Percentiles rank a stretch among this genome's conserved stretches.
These are phyloP conservation scores for Axinella damicornis DNA, from an alignment of 37 sponge, comb jelly and placozoan genomes.

Conservation along the genomic window DNA sequence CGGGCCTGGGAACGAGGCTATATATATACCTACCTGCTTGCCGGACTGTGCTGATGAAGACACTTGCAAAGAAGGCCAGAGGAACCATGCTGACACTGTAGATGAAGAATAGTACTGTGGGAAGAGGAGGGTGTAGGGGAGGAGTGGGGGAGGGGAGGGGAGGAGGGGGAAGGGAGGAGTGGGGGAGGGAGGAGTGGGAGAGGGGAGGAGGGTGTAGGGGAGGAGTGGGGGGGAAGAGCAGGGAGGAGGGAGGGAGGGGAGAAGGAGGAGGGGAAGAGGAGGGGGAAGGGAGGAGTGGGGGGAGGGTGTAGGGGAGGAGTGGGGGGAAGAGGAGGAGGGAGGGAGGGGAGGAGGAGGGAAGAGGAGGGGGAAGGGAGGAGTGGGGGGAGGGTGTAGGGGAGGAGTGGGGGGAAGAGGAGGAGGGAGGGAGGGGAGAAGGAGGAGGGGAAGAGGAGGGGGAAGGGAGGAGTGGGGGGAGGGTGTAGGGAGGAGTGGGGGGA, in stretches of 20 bases:
- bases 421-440: no score
- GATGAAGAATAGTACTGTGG: conserved; percentile 74
- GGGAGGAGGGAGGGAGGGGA: neutral
- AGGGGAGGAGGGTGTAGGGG: neutral
- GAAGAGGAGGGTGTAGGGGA: neutral
- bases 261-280: no score
- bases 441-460: no score
- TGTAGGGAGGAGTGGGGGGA: neutral
- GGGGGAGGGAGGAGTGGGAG: neutral
- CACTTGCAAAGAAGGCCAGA: conserved; percentile 86
- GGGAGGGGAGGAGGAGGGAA: no score
- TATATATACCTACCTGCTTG: conserved; percentile 59
- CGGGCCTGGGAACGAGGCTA: no score
- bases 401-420: neutral
- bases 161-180: neutral
- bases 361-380: neutral
- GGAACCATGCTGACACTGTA: conserved; percentile 83
- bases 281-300: no score
- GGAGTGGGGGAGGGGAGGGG: neutral
- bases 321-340: no score
- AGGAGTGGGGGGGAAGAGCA: conserved; percentile 2
- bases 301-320: no score
- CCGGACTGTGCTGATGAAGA: conserved; percentile 71
- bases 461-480: neutral
- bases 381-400: neutral